phyloP scores from a whole-genome alignment of 2,113 vertebrate species.

The Spea multiplicata region DNA sequence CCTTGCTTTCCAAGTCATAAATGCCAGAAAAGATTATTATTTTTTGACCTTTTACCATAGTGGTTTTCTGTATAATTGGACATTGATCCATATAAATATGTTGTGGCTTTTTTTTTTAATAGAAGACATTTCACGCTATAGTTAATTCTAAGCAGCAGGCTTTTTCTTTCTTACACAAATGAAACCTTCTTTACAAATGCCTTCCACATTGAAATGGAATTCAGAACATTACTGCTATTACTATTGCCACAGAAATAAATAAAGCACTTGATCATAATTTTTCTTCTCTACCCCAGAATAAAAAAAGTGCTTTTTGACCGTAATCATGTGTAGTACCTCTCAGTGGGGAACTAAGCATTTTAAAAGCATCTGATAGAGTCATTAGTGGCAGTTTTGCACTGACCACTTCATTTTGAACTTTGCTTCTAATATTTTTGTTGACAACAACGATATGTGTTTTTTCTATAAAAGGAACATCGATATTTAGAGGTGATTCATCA shows the following conservation, averaged over 20 bases:
- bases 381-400: slow-evolving; percentile 25
- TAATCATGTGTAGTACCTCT: slow-evolving; percentile 42
- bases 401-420: slow-evolving; percentile 20
- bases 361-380: slow-evolving; percentile 41
- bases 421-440: neutral
- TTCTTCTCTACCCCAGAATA: slow-evolving; percentile 1
- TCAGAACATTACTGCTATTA: slow-evolving; percentile 40
- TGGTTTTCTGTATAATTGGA: slow-evolving; percentile 57
- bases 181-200: neutral
- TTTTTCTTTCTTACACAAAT: slow-evolving; percentile 22
- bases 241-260: slow-evolving; percentile 30
- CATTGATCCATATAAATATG: slow-evolving; percentile 58
- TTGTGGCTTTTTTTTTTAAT: slow-evolving; percentile 21
- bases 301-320: slow-evolving; percentile 32
- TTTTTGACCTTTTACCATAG: slow-evolving; percentile 53
- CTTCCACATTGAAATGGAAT: neutral
- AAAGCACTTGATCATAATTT: slow-evolving; percentile 34
- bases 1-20: slow-evolving; percentile 60
- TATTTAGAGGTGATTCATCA: too few relatives aligned
- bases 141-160: slow-evolving; percentile 28
- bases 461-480: too few relatives aligned
- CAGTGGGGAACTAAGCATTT: slow-evolving; percentile 38
- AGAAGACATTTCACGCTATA: slow-evolving; percentile 31
- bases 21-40: slow-evolving; percentile 52
- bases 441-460: neutral